Conservation (phyloP, 37 sponge, comb jelly and placozoan genomes). For the Cladorhizidae sp. region DNA sequence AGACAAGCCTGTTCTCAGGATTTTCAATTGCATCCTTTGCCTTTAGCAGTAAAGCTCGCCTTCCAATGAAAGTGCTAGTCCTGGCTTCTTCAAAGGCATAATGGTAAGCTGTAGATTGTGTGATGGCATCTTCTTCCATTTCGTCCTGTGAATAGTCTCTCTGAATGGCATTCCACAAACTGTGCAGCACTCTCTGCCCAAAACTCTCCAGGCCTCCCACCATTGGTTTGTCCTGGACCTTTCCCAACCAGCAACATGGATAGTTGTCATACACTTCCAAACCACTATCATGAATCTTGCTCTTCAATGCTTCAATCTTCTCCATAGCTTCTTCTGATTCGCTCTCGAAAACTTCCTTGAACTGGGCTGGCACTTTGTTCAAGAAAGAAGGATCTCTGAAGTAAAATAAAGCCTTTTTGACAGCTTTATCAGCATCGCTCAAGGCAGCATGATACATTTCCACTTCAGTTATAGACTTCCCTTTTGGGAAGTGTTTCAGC, state of each 20-base stretch:
- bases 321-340: conserved; percentile 42
- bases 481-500: conserved; percentile 74
- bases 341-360: conserved; percentile 27
- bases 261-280: conserved; percentile 89
- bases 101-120: conserved; percentile 48
- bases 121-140: conserved; percentile 35
- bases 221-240: conserved; percentile 80
- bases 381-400: conserved; percentile 74
- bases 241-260: conserved; percentile 80
- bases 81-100: conserved; percentile 63
- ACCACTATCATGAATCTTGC: conserved; percentile 70
- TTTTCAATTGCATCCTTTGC: conserved; percentile 27
- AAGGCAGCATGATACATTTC: conserved; percentile 90
- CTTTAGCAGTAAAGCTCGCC: conserved; percentile 56
- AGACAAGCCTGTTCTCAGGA: conserved; percentile 32
- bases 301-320: conserved; percentile 82
- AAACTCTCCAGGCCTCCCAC: conserved; percentile 83
- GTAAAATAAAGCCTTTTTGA: conserved; percentile 85
- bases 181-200: conserved; percentile 86
- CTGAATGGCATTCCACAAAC: conserved; percentile 91
- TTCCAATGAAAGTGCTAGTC: conserved; percentile 64
- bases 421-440: conserved; percentile 53
- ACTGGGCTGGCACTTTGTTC: conserved; percentile 40
- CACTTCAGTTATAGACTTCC: conserved; percentile 92
- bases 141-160: conserved; percentile 79